A percentile compares a stretch with the other conserved stretches of the same genome.
phyloP scores from a whole-genome alignment of 2,797 vertebrate species.

The Scolopax bukidnonensis region DNA sequence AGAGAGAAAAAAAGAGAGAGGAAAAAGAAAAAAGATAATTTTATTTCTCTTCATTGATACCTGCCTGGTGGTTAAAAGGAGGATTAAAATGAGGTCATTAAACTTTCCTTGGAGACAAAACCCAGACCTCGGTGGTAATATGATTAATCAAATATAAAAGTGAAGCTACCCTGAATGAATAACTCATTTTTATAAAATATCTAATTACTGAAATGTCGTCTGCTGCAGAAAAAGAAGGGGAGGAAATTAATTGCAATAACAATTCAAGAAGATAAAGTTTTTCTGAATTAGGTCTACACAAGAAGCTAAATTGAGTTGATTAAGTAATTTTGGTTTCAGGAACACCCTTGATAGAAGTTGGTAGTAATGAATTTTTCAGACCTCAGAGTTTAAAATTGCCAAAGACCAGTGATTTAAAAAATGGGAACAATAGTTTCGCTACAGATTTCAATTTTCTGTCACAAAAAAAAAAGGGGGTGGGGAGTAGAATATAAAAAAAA shows the following conservation, averaged over 20 bases:
- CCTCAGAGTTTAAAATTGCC: slow-evolving; percentile 60
- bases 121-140: slow-evolving; percentile 70
- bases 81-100: slow-evolving; percentile 77
- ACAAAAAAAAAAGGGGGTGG: background rate
- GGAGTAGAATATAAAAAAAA: background rate
- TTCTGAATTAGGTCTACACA: slow-evolving; percentile 71
- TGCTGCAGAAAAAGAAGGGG: slow-evolving; percentile 26
- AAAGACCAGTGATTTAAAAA: slow-evolving; percentile 34
- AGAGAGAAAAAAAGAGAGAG: background rate
- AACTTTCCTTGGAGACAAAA: slow-evolving; percentile 72
- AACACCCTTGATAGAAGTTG: slow-evolving; percentile 67
- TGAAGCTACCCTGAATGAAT: slow-evolving; percentile 70
- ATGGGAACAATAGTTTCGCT: background rate
- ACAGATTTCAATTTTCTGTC: slow-evolving; percentile 57
- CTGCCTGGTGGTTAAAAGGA: slow-evolving; percentile 62
- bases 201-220: slow-evolving; percentile 77
- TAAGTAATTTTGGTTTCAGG: slow-evolving; percentile 74
- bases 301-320: slow-evolving; percentile 75
- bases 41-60: slow-evolving; percentile 72
- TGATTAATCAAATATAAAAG: slow-evolving; percentile 79
- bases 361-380: slow-evolving; percentile 71
- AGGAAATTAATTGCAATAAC: slow-evolving; percentile 75
- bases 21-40: slow-evolving; percentile 36
- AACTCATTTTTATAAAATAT: slow-evolving; percentile 76
- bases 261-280: slow-evolving; percentile 76